These are phyloP conservation scores for Acestrorhynchus altus DNA, from an alignment of 2,797 vertebrate genomes.

Conservation along the genomic window DNA sequence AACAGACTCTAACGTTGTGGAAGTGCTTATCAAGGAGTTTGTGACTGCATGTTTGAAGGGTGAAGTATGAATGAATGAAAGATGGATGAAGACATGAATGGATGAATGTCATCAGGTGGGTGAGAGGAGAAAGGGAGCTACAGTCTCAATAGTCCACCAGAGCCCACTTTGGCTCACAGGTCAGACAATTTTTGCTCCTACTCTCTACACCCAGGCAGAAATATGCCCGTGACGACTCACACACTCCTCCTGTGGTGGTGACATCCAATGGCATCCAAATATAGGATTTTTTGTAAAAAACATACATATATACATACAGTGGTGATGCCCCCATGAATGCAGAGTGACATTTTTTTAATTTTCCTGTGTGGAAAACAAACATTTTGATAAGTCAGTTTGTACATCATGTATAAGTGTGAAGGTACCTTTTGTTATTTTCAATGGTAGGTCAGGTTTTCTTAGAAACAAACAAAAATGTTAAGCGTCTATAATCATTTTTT, in stretches of 20 bases:
- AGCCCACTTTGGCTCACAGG: conserved; percentile 38
- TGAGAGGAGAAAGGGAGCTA: conserved; percentile 58
- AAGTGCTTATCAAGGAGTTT: not conserved
- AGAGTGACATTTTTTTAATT: conserved; percentile 71
- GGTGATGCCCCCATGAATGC: conserved; percentile 83
- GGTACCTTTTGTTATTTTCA: not conserved
- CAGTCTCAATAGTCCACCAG: conserved; percentile 53
- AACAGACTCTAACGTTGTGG: not conserved
- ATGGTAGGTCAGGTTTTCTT: not conserved
- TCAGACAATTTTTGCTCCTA: conserved; percentile 9
- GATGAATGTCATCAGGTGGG: conserved; percentile 68
- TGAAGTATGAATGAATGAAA: conserved; percentile 42
- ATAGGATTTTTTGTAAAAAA: conserved; percentile 72
- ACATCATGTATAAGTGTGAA: conserved; percentile 23
- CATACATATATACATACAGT: conserved; percentile 88
- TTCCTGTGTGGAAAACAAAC: conserved; percentile 71
- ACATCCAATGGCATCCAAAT: conserved; percentile 35
- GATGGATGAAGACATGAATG: conserved; percentile 54
- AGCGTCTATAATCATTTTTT: too few species aligned
- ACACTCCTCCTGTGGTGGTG: conserved; percentile 1
- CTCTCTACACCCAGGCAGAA: conserved; percentile 28
- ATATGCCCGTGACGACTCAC: not conserved
- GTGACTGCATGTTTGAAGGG: conserved; percentile 22
- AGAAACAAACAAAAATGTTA: not conserved
- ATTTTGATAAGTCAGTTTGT: conserved; percentile 62